Conservation (phyloP, 2,797 vertebrate species). For the Tarsius wallacei region DNA sequence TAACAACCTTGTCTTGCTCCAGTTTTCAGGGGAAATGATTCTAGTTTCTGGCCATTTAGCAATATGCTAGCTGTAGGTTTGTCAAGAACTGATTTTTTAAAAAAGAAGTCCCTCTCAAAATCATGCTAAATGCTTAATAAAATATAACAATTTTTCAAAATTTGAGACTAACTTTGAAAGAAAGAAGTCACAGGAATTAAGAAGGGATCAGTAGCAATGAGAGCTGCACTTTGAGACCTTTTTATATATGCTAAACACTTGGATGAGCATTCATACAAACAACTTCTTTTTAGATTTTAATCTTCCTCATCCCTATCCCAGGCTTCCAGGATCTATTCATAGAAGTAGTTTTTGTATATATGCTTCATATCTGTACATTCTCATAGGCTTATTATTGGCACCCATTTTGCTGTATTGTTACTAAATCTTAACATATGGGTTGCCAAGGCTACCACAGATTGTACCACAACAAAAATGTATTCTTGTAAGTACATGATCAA, state of each 20-base stretch:
- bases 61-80: no score
- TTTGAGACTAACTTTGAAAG: background rate
- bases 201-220: background rate
- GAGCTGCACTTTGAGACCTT: rapidly evolving
- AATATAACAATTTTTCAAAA: background rate
- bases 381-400: background rate
- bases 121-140: background rate
- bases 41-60: no score
- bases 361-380: background rate
- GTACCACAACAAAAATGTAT: background rate
- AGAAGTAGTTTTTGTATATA: background rate
- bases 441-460: background rate
- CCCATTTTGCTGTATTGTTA: background rate
- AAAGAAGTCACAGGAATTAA: background rate
- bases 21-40: no score
- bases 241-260: background rate
- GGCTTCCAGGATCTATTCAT: background rate
- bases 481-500: background rate
- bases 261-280: background rate
- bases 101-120: background rate
- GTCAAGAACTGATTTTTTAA: background rate
- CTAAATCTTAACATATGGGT: background rate
- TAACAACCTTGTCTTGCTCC: no score
- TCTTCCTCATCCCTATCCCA: background rate
- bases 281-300: background rate